Conservation (phyloP, 2,888 invertebrate genomes). For the Diloba caeruleocephala region DNA sequence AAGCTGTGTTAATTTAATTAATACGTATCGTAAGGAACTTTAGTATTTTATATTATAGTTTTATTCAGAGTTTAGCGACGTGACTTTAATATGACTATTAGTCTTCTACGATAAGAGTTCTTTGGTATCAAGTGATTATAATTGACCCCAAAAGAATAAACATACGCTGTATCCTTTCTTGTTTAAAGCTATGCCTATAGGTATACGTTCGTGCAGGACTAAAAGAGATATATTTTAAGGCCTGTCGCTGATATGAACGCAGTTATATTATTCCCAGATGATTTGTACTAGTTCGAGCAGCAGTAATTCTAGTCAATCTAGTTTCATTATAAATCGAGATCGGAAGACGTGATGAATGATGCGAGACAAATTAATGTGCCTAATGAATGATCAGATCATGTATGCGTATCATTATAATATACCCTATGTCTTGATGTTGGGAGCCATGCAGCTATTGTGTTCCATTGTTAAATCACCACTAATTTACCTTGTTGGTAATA, state of each 20-base stretch:
- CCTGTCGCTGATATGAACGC: constrained; percentile 30
- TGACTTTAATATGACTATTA: neutral
- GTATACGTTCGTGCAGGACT: neutral
- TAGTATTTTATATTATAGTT: constrained; percentile 5
- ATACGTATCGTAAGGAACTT: no score
- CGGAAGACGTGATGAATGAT: constrained; percentile 39
- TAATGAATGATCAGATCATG: constrained; percentile 45
- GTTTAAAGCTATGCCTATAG: neutral
- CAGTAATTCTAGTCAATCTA: constrained; percentile 40
- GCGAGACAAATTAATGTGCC: constrained; percentile 39
- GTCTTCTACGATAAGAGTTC: no score
- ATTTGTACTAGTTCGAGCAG: constrained; percentile 21
- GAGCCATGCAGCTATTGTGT: constrained; percentile 13
- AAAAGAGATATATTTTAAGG: constrained; percentile 28
- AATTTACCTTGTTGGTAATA: no score
- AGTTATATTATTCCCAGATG: constrained; percentile 28
- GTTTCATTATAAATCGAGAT: constrained; percentile 34
- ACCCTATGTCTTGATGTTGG: no score
- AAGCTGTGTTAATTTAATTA: no score
- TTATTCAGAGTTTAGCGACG: constrained; percentile 4
- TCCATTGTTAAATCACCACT: constrained; percentile 3
- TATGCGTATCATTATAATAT: constrained; percentile 26
- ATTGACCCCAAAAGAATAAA: no score
- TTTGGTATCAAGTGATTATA: no score
- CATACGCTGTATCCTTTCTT: neutral